Evolutionary conservation across 2,113 vertebrate species (phyloP).

Genomic region (Bungarus multicinctus): DNA sequence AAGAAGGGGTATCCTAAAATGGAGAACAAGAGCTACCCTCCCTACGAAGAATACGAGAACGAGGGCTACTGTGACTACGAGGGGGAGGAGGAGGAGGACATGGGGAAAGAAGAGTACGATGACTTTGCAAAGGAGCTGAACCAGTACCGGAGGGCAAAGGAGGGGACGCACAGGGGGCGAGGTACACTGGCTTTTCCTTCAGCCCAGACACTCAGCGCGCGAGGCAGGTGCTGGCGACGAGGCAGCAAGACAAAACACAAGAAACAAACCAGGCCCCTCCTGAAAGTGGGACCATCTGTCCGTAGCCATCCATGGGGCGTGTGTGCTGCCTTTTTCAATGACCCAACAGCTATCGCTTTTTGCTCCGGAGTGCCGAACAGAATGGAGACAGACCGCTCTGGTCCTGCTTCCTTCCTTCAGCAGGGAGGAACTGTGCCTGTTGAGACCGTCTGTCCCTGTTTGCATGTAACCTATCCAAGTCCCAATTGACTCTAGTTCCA

Average conservation of each 20-base stretch:
- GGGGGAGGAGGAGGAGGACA: conserved; percentile 85
- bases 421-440: background rate
- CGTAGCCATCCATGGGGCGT: no score
- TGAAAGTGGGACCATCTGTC: background rate
- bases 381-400: background rate
- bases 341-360: background rate
- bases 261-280: no score
- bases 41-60: conserved; percentile 85
- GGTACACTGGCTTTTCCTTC: conserved; percentile 37
- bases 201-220: background rate
- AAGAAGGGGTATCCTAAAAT: conserved; percentile 90
- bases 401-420: background rate
- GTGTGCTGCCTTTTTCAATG: background rate
- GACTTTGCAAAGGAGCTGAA: conserved; percentile 92
- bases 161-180: conserved; percentile 67
- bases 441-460: background rate
- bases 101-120: conserved; percentile 85
- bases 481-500: background rate
- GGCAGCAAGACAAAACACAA: no score
- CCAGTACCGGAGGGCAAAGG: conserved; percentile 89
- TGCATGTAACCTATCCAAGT: background rate
- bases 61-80: conserved; percentile 80
- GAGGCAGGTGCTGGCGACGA: background rate
- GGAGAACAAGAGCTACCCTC: conserved; percentile 83
- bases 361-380: background rate